Conservation (phyloP, 1,140 invertebrate genomes). For the Ruditapes philippinarum region DNA sequence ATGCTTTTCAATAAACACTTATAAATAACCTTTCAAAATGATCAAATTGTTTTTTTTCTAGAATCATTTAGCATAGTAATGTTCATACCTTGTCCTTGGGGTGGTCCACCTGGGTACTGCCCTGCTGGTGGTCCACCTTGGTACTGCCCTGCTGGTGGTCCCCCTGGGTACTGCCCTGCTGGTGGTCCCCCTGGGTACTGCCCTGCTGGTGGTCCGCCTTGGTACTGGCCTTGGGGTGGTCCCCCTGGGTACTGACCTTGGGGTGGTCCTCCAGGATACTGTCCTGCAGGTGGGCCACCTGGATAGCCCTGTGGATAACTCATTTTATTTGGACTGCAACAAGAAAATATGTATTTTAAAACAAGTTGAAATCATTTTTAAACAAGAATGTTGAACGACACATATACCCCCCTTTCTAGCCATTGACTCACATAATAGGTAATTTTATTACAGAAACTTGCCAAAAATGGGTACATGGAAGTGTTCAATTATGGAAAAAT, state of each 20-base stretch:
- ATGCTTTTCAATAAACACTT: neutral
- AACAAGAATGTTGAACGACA: no score
- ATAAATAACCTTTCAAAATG: neutral
- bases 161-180: constrained; percentile 52
- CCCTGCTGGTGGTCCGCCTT: constrained; percentile 57
- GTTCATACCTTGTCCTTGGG: neutral
- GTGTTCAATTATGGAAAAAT: no score
- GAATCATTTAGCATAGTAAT: no score
- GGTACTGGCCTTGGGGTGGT: constrained; percentile 59
- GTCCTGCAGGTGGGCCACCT: constrained; percentile 48
- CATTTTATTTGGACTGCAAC: neutral
- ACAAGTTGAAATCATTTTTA: no score
- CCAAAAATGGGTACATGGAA: no score
- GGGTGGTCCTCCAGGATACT: constrained; percentile 45
- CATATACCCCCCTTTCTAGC: no score
- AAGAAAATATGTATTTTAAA: no score
- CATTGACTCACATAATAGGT: no score
- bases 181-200: constrained; percentile 60
- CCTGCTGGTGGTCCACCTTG: constrained; percentile 35
- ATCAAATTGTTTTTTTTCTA: neutral
- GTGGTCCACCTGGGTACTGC: constrained; percentile 32
- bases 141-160: constrained; percentile 54
- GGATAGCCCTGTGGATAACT: constrained; percentile 39
- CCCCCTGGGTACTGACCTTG: constrained; percentile 48
- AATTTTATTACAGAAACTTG: no score